Conservation (phyloP, 2,888 invertebrate genomes). For the Sycophila texana region DNA sequence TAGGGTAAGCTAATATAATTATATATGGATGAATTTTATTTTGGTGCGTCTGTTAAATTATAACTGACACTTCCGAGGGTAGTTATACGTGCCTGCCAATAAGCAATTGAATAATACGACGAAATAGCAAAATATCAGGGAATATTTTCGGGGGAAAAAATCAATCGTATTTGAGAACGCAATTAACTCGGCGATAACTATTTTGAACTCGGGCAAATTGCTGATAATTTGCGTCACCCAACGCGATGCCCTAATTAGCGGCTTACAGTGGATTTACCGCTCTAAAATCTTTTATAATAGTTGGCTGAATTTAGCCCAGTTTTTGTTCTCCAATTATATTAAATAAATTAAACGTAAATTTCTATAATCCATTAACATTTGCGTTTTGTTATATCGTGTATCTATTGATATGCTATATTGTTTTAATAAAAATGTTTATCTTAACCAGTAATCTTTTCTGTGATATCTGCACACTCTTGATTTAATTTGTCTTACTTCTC, state of each 20-base stretch:
- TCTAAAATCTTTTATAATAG: conserved; percentile 31
- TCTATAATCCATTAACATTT: too few relatives aligned
- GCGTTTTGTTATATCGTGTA: too few relatives aligned
- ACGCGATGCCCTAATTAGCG: conserved; percentile 29
- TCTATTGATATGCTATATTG: too few relatives aligned
- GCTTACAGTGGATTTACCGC: conserved; percentile 5
- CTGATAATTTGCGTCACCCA: background rate
- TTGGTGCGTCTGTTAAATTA: background rate
- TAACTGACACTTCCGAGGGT: background rate
- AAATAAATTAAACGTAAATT: too few relatives aligned
- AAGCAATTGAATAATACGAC: background rate
- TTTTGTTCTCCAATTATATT: too few relatives aligned
- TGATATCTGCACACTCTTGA: too few relatives aligned
- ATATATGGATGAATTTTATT: background rate
- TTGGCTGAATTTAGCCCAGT: background rate
- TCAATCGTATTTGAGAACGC: conserved; percentile 30
- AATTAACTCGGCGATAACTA: conserved; percentile 24
- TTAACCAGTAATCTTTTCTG: too few relatives aligned
- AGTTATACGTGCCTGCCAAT: background rate
- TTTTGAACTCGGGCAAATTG: conserved; percentile 9
- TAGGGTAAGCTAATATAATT: background rate
- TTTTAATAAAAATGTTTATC: too few relatives aligned
- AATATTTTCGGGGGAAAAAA: conserved; percentile 6
- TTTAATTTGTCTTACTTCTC: too few relatives aligned
- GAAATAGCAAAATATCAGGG: background rate